phyloP scores from a whole-genome alignment of 2,888 invertebrate species.

The Hypsopygia costalis region DNA sequence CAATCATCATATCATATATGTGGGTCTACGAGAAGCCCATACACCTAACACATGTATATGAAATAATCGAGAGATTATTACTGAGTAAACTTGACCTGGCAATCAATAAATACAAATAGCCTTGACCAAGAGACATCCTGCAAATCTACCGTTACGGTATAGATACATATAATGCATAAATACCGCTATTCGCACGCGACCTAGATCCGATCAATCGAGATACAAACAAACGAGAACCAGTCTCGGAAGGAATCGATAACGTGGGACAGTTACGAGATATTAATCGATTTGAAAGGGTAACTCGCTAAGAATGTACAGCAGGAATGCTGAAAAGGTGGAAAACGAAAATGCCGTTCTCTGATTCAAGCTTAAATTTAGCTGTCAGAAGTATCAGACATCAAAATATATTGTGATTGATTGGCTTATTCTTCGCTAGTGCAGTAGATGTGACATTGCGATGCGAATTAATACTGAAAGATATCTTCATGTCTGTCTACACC shows the following conservation, averaged over 20 bases:
- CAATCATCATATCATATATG: too few species aligned
- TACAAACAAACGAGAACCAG: constrained; percentile 8
- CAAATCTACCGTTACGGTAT: constrained; percentile 4
- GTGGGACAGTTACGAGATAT: not conserved
- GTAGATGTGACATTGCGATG: too few species aligned
- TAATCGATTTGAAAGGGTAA: not conserved
- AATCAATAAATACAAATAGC: not conserved
- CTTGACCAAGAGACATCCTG: constrained; percentile 8
- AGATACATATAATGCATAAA: constrained; percentile 11
- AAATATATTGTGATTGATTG: too few species aligned
- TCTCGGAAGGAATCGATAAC: constrained; percentile 11
- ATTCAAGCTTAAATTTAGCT: too few species aligned
- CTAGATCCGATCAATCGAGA: constrained; percentile 13
- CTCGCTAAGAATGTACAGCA: not conserved
- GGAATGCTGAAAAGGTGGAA: not conserved
- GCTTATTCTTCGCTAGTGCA: too few species aligned
- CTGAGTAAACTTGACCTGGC: too few species aligned
- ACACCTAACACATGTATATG: too few species aligned
- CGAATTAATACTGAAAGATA: too few species aligned
- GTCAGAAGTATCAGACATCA: too few species aligned
- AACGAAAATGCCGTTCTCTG: not conserved
- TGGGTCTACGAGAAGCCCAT: too few species aligned
- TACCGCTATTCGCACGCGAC: constrained; percentile 17
- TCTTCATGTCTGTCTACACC: too few species aligned
- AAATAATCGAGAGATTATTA: too few species aligned